Base-by-base conservation (phyloP, 2,888 invertebrate genomes). In the Pyrocoelia pectoralis region DNA sequence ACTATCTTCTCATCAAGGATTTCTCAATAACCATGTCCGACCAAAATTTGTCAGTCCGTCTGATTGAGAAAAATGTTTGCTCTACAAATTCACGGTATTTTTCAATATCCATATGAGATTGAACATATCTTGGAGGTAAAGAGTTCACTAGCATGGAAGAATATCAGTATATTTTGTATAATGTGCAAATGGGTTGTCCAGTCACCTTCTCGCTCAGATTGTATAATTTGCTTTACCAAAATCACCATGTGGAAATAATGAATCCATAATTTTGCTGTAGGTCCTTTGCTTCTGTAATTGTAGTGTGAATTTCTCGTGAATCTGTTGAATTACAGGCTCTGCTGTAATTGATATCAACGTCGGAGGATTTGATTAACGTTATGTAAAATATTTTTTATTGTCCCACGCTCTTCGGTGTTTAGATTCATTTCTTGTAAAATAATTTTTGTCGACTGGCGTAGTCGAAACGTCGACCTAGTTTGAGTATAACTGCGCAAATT, bases 101-200 rank as follows among this genome's bases (percentile, higher is more conserved):
- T 6, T 49, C 49, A 4, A 13, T 12, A 6, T 9, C 2, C 24
- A 49, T 17, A 1, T 48, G n/a, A 17, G 48, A 17, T 18, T n/a
- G 1, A 19, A 6, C 49, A 49, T 49, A 24, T 49, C 49, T 49
- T 49, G 19, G 6, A 49, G 28, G 14, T 50, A 50, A 10, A 13
- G 50, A 10, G 29, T 24, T 19, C 48, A 48, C 18, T 18, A n/a
- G 15, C 29, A 13, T 50, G 29, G 10, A 50, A 50, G 14, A n/a
- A 29, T 29, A 14, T 28, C 10, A 29, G 12, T 29, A 50, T 50
- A 6, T 29, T 1, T 13, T 29, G n/a, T 12, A 50, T 14, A 14
- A 14, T 24, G 1, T 50, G 12, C 2, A 50, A 14, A 8, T 50
- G 50, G 4, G 1, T 10, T 13, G 6, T 14, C 28, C 28, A 28